Conservation (phyloP, 2,113 vertebrate species). For the Microtus richardsoni region DNA sequence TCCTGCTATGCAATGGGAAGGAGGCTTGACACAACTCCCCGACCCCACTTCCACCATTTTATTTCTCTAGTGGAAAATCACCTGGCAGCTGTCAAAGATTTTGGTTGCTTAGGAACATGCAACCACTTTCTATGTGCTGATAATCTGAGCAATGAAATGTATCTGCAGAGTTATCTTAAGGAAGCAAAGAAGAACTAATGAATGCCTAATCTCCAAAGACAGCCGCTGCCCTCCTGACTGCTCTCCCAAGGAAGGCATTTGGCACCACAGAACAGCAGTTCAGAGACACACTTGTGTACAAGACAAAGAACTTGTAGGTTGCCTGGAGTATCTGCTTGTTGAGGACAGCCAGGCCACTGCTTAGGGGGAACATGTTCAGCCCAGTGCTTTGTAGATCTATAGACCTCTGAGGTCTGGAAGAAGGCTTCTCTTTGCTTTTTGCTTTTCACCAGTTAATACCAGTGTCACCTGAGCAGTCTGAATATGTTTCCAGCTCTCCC, state of each 20-base stretch:
- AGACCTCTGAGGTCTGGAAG: neutral
- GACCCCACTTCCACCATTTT: conserved; percentile 2
- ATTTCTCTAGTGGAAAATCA: conserved; percentile 38
- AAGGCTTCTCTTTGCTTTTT: neutral
- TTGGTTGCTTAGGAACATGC: conserved; percentile 30
- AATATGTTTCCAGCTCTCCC: neutral
- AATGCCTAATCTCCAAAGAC: conserved; percentile 13
- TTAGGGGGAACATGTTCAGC: neutral
- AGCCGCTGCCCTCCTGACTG: neutral
- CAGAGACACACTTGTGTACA: neutral
- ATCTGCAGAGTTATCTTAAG: conserved; percentile 22
- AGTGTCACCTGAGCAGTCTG: neutral
- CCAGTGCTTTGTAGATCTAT: neutral
- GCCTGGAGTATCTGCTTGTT: neutral
- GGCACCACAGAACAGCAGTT: neutral
- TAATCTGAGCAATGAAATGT: conserved; percentile 58
- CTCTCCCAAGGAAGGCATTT: neutral
- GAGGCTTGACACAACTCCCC: neutral
- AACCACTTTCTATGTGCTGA: conserved; percentile 27
- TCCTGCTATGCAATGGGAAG: too few relatives aligned
- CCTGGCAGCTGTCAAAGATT: neutral
- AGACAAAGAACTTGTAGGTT: neutral
- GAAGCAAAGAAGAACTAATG: conserved; percentile 28
- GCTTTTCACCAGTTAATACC: conserved; percentile 23
- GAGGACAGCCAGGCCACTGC: neutral